Evolutionary conservation across 2,888 invertebrate species (phyloP), one percentile per base, ranked within the genome.

Genomic region (Aethes cnicana): DNA sequence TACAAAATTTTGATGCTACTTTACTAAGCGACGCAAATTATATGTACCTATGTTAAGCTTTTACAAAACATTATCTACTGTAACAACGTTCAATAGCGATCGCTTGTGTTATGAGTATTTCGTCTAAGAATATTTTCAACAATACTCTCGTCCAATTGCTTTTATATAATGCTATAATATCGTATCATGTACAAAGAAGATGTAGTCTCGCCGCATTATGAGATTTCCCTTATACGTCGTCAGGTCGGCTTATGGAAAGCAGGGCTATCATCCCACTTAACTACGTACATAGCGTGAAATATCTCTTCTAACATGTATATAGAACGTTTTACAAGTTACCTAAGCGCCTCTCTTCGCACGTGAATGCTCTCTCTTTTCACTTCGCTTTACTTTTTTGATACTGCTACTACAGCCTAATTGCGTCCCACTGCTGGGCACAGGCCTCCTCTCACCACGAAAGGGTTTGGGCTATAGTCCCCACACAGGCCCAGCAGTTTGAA

Each of bases 191-290:
- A 50, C 23, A 35, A 44, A 36, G 7, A 17, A 50, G 49, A 44
- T 39, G 8, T 21, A 44, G 50, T 37, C 30, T 36, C 23, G 23
- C 30, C 35, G 37, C 50, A 50, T 50, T 50, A 43, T 50, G 43
- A 44, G 50, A 43, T 44, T 37, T 26, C 36, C 36, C 43, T 36
- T 36, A 12, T 37, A 16, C 43, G 43, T 41, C 32, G 47, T 44
- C 43, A 44, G 50, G 44, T 37, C 43, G 43, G 50, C 50, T 50
- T 50, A 50, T 50, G 43, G 49, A 36, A 50, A 50, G 16, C 41
- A 41, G 28, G 50, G 43, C 43, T 41, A 50, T 50, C 43, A 50
- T 44, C 50, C 36, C 25, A 43, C 42, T 43, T 43, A 50, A 50
- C 35, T 43, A 36, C 35, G 23, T 36, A 43, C 47, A 26, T 50